These are phyloP conservation scores for Conopomorpha cramerella DNA, from an alignment of 1,140 invertebrate genomes.

Conservation along the genomic window DNA sequence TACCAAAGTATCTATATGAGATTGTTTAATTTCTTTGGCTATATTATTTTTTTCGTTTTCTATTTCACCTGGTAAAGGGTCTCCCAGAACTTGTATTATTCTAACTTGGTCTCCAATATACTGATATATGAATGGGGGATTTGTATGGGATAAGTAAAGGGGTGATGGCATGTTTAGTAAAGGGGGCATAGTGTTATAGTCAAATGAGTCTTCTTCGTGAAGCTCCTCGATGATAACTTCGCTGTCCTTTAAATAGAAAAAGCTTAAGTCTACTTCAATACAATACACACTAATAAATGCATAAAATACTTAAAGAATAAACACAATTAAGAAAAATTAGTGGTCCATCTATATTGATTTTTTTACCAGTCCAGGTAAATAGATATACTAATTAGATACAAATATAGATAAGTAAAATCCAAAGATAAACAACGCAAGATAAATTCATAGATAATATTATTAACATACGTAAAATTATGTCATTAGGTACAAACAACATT, in stretches of 20 bases:
- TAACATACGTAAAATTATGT: no score
- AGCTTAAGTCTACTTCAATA: conserved; percentile 40
- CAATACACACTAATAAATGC: conserved; percentile 39
- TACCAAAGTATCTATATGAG: neutral
- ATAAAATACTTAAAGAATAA: conserved; percentile 8
- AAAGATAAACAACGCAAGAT: no score
- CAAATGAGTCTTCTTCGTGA: conserved; percentile 43
- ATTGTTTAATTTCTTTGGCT: no score
- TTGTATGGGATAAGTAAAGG: conserved; percentile 38
- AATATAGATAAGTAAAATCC: no score
- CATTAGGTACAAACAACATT: no score
- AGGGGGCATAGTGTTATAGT: conserved; percentile 44
- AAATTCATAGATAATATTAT: no score
- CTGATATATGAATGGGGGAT: conserved; percentile 51
- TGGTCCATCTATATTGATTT: neutral
- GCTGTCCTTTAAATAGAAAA: conserved; percentile 60
- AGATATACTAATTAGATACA: conserved; percentile 5
- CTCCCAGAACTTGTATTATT: conserved; percentile 44
- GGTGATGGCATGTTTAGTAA: conserved; percentile 30
- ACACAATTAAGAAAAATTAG: conserved; percentile 26
- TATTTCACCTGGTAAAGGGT: conserved; percentile 2
- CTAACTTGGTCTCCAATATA: conserved; percentile 43
- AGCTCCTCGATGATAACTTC: conserved; percentile 58
- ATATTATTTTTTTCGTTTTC: neutral
- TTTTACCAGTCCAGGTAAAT: neutral